Conservation (phyloP, 1,140 invertebrate species). For the Sweltsa coloradensis region DNA sequence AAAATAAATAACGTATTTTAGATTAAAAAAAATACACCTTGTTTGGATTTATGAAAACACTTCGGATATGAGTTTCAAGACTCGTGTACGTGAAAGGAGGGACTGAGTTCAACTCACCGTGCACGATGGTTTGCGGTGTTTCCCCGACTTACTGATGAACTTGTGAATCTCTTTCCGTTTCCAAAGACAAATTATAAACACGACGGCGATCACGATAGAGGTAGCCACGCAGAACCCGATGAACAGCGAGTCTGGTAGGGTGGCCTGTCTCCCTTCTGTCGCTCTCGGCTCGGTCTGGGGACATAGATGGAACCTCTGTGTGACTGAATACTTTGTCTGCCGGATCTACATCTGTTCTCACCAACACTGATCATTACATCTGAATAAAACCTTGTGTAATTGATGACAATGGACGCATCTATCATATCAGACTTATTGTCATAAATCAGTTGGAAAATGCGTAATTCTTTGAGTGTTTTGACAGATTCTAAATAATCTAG, state of each 20-base stretch:
- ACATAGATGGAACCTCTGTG: background rate
- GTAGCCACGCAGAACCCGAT: background rate
- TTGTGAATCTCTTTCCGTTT: conserved; percentile 3
- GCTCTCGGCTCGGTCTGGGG: conserved; percentile 1
- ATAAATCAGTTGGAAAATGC: no score
- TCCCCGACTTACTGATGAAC: background rate
- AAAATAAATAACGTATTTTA: background rate
- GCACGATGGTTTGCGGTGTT: background rate
- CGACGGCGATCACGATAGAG: background rate
- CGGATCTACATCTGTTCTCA: background rate
- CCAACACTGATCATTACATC: background rate
- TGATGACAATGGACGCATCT: no score
- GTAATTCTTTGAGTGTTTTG: no score
- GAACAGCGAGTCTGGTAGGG: background rate
- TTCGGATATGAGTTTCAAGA: background rate
- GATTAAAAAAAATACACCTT: background rate
- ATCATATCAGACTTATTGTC: no score
- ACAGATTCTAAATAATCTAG: no score
- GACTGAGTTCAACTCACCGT: conserved; percentile 5
- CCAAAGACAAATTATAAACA: conserved; percentile 2
- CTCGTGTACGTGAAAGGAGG: background rate
- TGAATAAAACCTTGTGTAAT: no score
- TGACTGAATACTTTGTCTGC: background rate
- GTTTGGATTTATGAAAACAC: background rate
- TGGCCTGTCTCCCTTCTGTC: background rate